Percentiles rank a stretch among this genome's conserved stretches.
phyloP scores from a whole-genome alignment of 2,797 vertebrate species.

The Pantherophis alleghaniensis region DNA sequence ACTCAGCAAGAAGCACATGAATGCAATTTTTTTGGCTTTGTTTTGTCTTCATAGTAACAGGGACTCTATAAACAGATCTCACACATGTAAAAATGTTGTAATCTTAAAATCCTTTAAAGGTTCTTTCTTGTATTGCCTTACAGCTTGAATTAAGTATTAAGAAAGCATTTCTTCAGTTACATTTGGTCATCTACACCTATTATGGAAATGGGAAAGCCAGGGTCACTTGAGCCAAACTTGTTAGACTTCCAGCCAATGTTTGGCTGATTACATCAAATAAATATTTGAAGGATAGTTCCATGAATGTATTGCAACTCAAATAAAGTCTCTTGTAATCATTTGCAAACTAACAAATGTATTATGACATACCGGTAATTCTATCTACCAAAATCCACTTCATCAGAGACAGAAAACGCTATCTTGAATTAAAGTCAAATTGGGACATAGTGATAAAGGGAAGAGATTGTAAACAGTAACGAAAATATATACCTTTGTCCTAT shows the following conservation, averaged over 20 bases:
- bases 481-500: not conserved
- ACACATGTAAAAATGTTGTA: constrained; percentile 62
- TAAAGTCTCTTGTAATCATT: not conserved
- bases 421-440: not conserved
- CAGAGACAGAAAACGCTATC: not conserved
- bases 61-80: constrained; percentile 66
- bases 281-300: not conserved
- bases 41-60: constrained; percentile 77
- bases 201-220: not conserved
- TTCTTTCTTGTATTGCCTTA: constrained; percentile 50
- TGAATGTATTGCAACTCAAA: not conserved
- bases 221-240: not conserved
- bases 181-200: not conserved
- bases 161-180: constrained; percentile 35
- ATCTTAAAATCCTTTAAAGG: constrained; percentile 64
- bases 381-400: not conserved
- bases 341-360: not conserved
- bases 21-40: constrained; percentile 61
- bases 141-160: constrained; percentile 29
- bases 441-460: not conserved
- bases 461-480: not conserved
- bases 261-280: not conserved
- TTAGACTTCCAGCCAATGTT: not conserved
- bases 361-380: not conserved
- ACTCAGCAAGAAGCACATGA: constrained; percentile 66